phyloP scores from a whole-genome alignment of 2,113 vertebrate genomes.

The Hassar affinis region DNA sequence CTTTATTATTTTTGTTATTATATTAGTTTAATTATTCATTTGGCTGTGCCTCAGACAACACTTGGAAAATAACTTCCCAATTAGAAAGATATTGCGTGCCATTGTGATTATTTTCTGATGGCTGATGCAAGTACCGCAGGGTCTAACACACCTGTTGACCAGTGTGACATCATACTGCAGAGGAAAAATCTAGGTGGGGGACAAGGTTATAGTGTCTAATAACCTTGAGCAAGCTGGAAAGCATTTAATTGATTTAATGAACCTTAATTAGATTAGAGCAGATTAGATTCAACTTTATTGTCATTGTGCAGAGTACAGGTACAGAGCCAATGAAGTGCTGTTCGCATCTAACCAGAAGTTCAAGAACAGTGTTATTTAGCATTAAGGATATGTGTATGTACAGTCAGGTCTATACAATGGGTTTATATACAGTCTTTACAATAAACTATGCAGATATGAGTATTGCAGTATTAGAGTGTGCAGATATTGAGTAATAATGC shows the following conservation, averaged over 20 bases:
- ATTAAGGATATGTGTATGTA: too few species aligned
- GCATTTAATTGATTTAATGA: background rate
- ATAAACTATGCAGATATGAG: too few species aligned
- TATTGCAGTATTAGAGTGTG: too few species aligned
- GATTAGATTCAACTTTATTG: too few species aligned
- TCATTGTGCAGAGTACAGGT: too few species aligned
- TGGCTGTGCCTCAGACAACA: constrained; percentile 9
- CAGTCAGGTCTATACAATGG: too few species aligned
- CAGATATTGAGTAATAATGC: too few species aligned
- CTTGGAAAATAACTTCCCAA: constrained; percentile 19
- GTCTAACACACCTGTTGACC: constrained; percentile 34
- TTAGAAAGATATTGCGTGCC: constrained; percentile 27
- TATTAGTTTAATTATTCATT: constrained; percentile 31
- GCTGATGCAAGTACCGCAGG: constrained; percentile 20
- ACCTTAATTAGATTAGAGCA: too few species aligned
- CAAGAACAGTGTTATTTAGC: too few species aligned
- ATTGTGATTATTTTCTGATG: constrained; percentile 16
- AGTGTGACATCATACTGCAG: background rate
- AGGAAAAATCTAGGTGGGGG: background rate
- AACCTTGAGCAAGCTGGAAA: background rate
- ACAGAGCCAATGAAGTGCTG: too few species aligned
- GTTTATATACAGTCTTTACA: too few species aligned
- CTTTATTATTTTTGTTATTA: background rate
- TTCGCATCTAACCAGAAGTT: too few species aligned
- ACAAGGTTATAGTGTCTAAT: background rate